Conservation (phyloP, 2,888 invertebrate species). For the Nomada lathburiana region DNA sequence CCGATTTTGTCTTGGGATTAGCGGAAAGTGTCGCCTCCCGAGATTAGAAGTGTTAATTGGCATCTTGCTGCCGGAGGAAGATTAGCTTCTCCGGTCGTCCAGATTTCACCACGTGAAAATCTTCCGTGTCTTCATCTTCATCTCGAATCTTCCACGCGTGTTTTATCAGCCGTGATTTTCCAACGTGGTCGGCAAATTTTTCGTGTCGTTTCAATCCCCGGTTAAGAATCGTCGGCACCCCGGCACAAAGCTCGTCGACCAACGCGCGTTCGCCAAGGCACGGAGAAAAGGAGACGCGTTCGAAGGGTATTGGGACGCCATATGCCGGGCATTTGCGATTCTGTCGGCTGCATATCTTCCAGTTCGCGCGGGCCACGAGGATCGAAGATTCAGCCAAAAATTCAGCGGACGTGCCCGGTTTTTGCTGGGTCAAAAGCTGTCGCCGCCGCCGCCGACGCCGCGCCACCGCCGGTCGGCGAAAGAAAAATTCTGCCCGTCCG, state of each 20-base stretch:
- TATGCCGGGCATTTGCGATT: conserved; percentile 44
- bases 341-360: conserved; percentile 38
- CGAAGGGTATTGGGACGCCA: neutral
- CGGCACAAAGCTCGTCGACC: too few species aligned
- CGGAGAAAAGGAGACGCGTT: too few species aligned
- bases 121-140: neutral
- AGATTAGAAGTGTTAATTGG: conserved; percentile 74
- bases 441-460: conserved; percentile 37
- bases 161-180: too few species aligned
- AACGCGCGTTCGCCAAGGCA: too few species aligned
- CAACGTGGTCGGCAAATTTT: too few species aligned
- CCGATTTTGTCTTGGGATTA: conserved; percentile 70
- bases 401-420: conserved; percentile 67
- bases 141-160: too few species aligned
- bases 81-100: conserved; percentile 21
- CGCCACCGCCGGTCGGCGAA: conserved; percentile 27
- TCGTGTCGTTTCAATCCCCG: too few species aligned
- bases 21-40: conserved; percentile 53
- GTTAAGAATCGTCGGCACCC: too few species aligned
- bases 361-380: conserved; percentile 49
- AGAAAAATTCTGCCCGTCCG: conserved; percentile 64
- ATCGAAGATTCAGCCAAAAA: conserved; percentile 64
- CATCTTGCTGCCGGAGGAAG: conserved; percentile 25
- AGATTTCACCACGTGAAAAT: conserved; percentile 21
- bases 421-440: conserved; percentile 64